Evolutionary conservation across 1,140 invertebrate genomes (phyloP).

Genomic region (Aphidius gifuensis): DNA sequence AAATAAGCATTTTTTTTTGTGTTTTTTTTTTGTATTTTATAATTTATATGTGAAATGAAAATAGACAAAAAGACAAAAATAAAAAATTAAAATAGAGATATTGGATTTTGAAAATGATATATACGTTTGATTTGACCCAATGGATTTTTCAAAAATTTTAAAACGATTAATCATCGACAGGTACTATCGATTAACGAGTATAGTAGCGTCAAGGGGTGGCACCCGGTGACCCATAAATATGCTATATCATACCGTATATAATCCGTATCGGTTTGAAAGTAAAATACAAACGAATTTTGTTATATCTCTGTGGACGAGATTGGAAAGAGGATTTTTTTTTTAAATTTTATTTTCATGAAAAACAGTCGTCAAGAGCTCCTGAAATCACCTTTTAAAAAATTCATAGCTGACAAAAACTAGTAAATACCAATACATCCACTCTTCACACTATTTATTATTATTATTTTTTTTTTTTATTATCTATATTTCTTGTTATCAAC

Average conservation of each 20-base stretch:
- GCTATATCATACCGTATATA: conserved; percentile 30
- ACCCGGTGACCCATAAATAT: conserved; percentile 44
- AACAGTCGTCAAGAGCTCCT: conserved; percentile 51
- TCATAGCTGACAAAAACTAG: conserved; percentile 19
- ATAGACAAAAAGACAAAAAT: neutral
- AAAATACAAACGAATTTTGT: conserved; percentile 46
- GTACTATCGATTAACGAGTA: conserved; percentile 47
- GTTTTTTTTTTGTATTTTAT: too few species aligned
- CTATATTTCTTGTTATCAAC: too few species aligned
- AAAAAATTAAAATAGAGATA: neutral
- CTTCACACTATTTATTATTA: too few species aligned
- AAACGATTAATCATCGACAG: conserved; percentile 20
- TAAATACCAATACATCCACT: neutral
- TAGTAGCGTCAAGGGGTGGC: conserved; percentile 30
- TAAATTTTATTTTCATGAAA: conserved; percentile 44
- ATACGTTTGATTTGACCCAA: conserved; percentile 19
- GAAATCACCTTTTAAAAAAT: conserved; percentile 44
- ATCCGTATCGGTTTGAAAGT: conserved; percentile 37
- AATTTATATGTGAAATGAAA: too few species aligned
- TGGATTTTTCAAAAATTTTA: conserved; percentile 14
- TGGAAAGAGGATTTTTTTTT: conserved; percentile 21
- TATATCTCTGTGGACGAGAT: conserved; percentile 36
- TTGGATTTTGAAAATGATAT: neutral
- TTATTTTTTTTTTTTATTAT: too few species aligned
- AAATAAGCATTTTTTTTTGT: too few species aligned